A percentile compares a stretch with the other conserved stretches of the same genome.
phyloP scores from a whole-genome alignment of 64 coral and sea anemone genomes.

The Montipora capricornis region DNA sequence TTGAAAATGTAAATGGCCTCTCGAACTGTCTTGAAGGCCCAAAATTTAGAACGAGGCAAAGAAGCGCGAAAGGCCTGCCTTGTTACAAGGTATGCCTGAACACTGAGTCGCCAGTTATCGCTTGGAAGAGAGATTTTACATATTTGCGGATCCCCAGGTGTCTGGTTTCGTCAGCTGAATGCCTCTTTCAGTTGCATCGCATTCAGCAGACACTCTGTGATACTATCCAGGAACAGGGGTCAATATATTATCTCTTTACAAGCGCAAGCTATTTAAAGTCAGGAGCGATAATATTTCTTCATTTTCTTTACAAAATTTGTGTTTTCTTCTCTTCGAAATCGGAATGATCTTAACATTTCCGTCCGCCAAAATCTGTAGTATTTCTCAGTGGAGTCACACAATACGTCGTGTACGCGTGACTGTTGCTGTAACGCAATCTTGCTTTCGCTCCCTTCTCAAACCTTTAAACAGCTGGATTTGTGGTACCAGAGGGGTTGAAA shows the following conservation, averaged over 20 bases:
- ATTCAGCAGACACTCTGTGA: not conserved
- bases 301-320: not conserved
- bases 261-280: not conserved
- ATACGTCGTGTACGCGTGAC: not conserved
- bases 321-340: not conserved
- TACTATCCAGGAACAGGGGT: not conserved
- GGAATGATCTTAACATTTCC: not conserved
- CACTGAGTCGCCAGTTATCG: slow-evolving; percentile 7
- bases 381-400: not conserved
- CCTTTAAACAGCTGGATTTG: too few relatives aligned
- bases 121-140: slow-evolving; percentile 10
- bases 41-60: not conserved
- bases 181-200: not conserved
- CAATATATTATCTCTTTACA: not conserved
- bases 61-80: slow-evolving; percentile 11
- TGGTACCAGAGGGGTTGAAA: too few relatives aligned
- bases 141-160: slow-evolving; percentile 5
- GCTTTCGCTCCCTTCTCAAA: too few relatives aligned
- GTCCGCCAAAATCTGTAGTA: not conserved
- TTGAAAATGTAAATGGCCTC: not conserved
- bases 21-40: not conserved
- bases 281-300: not conserved
- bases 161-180: slow-evolving; percentile 4
- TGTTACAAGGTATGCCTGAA: not conserved
- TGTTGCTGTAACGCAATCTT: not conserved